A percentile compares a stretch with the other conserved stretches of the same genome.
Evolutionary conservation across 2,113 vertebrate species (phyloP).

Genomic region (Uropsilus gracilis): DNA sequence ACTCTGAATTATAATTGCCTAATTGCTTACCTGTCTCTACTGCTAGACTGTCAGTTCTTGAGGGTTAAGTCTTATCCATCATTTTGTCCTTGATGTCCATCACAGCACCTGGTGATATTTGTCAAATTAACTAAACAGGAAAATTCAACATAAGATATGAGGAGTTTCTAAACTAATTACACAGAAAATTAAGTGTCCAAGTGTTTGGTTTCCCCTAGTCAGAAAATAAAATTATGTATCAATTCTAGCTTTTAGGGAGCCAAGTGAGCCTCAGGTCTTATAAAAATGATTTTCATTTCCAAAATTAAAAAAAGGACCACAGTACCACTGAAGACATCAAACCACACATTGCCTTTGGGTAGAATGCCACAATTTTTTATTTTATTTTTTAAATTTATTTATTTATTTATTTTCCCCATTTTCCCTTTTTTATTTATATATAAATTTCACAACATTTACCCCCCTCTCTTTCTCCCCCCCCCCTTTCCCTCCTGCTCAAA

Average conservation of each 20-base stretch:
- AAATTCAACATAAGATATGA: not conserved
- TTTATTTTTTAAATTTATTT: too few species aligned
- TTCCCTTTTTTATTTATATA: too few species aligned
- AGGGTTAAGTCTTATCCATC: not conserved
- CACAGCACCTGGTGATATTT: not conserved
- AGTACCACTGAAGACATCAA: not conserved
- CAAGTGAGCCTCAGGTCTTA: not conserved
- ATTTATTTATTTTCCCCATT: too few species aligned
- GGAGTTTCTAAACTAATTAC: not conserved
- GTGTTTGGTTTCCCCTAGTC: not conserved
- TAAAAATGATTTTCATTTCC: slow-evolving; percentile 5
- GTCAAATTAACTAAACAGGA: not conserved
- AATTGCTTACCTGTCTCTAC: not conserved
- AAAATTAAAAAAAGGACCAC: not conserved
- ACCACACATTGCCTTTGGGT: not conserved
- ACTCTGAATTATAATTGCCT: not conserved
- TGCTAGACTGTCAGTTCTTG: not conserved
- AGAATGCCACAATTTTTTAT: not conserved
- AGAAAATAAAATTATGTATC: not conserved
- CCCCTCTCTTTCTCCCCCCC: too few species aligned
- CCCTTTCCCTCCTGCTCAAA: too few species aligned
- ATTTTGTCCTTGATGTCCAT: not conserved
- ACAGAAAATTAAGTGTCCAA: slow-evolving; percentile 12
- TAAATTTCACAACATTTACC: too few species aligned
- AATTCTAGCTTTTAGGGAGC: not conserved